Evolutionary conservation across 1,140 invertebrate genomes (phyloP).

Genomic region (Psix sp.): DNA sequence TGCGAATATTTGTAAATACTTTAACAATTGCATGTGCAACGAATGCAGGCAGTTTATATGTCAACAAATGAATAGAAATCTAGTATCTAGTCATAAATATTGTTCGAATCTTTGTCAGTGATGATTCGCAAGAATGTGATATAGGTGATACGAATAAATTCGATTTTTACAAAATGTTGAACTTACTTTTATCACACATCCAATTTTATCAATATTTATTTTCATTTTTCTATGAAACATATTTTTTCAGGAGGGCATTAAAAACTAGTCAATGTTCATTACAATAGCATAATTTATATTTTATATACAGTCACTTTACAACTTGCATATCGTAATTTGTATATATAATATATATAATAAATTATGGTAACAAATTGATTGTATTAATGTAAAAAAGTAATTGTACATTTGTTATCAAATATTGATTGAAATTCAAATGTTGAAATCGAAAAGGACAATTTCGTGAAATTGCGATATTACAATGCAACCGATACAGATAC

Average conservation of each 20-base stretch:
- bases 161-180: slow-evolving; percentile 1
- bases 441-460: too few species aligned
- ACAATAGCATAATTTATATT: slow-evolving; percentile 75
- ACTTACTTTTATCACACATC: slow-evolving; percentile 1
- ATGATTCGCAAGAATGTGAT: slow-evolving; percentile 25
- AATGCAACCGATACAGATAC: too few species aligned
- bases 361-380: neutral
- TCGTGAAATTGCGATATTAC: too few species aligned
- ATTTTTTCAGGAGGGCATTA: too few species aligned
- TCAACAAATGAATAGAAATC: slow-evolving; percentile 7
- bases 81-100: slow-evolving; percentile 35
- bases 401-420: too few species aligned
- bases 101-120: slow-evolving; percentile 20
- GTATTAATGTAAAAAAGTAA: neutral
- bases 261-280: slow-evolving; percentile 11
- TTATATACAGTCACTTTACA: slow-evolving; percentile 78
- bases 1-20: slow-evolving; percentile 36
- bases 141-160: slow-evolving; percentile 9
- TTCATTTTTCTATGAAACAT: too few species aligned
- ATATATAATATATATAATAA: slow-evolving; percentile 25
- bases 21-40: slow-evolving; percentile 5
- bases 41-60: slow-evolving; percentile 6
- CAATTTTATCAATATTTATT: too few species aligned
- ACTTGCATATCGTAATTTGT: slow-evolving; percentile 66
- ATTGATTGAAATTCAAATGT: too few species aligned